phyloP scores from a whole-genome alignment of 1,140 invertebrate genomes.

The Mactra quadrangularis region DNA sequence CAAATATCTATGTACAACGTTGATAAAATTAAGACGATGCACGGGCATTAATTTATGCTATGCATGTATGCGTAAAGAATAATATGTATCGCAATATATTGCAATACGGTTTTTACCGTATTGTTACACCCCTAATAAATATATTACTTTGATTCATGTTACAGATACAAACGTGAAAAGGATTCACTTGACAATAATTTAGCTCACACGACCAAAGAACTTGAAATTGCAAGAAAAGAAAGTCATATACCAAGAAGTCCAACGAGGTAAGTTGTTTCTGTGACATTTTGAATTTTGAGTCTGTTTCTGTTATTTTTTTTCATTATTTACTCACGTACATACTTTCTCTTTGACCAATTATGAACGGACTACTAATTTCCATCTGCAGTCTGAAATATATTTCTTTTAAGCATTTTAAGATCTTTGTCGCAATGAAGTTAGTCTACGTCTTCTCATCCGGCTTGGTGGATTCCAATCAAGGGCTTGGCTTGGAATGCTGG shows the following conservation, averaged over 20 bases:
- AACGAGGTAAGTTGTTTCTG: constrained; percentile 9
- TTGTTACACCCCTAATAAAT: no score
- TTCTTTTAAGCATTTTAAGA: background rate
- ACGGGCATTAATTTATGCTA: background rate
- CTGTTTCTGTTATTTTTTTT: no score
- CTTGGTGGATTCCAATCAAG: no score
- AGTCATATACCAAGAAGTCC: constrained; percentile 55
- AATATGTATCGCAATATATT: background rate
- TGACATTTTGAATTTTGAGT: no score
- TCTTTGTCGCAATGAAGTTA: background rate
- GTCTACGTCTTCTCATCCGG: background rate
- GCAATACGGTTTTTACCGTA: background rate
- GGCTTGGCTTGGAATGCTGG: no score
- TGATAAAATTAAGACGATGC: background rate
- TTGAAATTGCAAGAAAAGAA: constrained; percentile 45
- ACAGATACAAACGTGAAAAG: constrained; percentile 41
- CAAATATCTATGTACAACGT: background rate
- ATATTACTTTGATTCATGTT: background rate
- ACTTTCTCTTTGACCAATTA: background rate
- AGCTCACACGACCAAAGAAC: constrained; percentile 34
- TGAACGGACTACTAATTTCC: background rate
- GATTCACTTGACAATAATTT: constrained; percentile 29
- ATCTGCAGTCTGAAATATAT: background rate
- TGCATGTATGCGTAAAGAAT: background rate
- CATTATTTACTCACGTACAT: background rate